A percentile compares a stretch with the other conserved stretches of the same genome.
phyloP scores from a whole-genome alignment of 35 echinoderm and acorn worm species.

The Ophiothrix spiculata region DNA sequence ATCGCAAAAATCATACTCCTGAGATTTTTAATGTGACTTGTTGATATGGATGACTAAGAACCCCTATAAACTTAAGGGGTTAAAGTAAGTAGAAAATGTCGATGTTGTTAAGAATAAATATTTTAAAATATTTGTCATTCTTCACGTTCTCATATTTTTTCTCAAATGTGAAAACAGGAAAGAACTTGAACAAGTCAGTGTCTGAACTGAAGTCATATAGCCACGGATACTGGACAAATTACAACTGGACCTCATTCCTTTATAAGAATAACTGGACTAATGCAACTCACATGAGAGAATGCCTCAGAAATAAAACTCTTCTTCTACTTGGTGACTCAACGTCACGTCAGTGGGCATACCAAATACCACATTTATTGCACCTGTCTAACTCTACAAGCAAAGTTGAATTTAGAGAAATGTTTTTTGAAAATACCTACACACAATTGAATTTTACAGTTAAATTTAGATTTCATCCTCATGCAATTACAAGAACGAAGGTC shows the following conservation, averaged over 20 bases:
- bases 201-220: too few species aligned
- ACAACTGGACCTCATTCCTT: background rate
- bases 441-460: background rate
- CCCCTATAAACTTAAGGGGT: too few species aligned
- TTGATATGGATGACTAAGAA: too few species aligned
- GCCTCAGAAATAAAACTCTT: conserved; percentile 9
- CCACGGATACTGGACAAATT: conserved; percentile 5
- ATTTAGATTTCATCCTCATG: background rate
- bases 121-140: too few species aligned
- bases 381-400: background rate
- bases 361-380: background rate
- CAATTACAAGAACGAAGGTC: background rate
- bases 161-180: too few species aligned
- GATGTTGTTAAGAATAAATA: too few species aligned
- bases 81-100: too few species aligned
- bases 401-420: background rate
- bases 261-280: conserved; percentile 18
- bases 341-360: conserved; percentile 11
- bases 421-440: background rate
- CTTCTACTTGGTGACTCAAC: conserved; percentile 23
- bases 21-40: too few species aligned
- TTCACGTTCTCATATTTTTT: too few species aligned
- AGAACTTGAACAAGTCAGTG: too few species aligned
- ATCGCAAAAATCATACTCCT: too few species aligned
- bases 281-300: background rate